A percentile compares a stretch with the other conserved stretches of the same genome.
These are phyloP conservation scores for Cyprinus carpio DNA, from an alignment of 2,113 vertebrate genomes.

Conservation along the genomic window DNA sequence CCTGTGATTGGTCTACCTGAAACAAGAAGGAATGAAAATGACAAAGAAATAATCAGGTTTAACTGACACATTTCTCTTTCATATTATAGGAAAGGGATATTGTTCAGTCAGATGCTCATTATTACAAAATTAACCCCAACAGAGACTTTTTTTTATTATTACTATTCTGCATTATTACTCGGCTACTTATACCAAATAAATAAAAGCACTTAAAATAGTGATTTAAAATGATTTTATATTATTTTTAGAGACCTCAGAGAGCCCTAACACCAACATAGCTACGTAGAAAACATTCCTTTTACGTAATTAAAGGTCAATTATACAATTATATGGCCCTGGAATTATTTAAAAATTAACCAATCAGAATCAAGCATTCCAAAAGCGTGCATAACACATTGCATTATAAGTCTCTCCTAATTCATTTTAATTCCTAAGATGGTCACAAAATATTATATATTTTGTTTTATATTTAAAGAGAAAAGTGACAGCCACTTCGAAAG, in stretches of 20 bases:
- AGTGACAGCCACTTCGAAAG: neutral
- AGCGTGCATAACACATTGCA: neutral
- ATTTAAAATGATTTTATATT: neutral
- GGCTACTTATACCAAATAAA: neutral
- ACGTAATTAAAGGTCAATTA: neutral
- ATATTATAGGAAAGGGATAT: neutral
- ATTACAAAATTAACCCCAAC: neutral
- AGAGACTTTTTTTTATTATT: neutral
- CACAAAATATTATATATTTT: neutral
- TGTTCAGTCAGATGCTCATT: neutral
- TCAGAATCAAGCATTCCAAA: neutral
- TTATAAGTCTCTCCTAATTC: neutral
- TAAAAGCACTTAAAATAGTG: neutral
- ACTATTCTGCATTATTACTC: neutral
- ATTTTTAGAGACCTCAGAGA: neutral
- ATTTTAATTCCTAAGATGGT: neutral
- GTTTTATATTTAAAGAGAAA: neutral
- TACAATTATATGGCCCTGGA: neutral
- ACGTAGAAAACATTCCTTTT: neutral
- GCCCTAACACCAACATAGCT: neutral
- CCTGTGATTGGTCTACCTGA: constrained; percentile 55
- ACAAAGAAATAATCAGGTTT: neutral
- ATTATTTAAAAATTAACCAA: neutral
- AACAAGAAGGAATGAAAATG: constrained; percentile 15
- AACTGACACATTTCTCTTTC: neutral